phyloP scores from a whole-genome alignment of 1,140 invertebrate genomes.

The Ceratosolen fusciceps region DNA sequence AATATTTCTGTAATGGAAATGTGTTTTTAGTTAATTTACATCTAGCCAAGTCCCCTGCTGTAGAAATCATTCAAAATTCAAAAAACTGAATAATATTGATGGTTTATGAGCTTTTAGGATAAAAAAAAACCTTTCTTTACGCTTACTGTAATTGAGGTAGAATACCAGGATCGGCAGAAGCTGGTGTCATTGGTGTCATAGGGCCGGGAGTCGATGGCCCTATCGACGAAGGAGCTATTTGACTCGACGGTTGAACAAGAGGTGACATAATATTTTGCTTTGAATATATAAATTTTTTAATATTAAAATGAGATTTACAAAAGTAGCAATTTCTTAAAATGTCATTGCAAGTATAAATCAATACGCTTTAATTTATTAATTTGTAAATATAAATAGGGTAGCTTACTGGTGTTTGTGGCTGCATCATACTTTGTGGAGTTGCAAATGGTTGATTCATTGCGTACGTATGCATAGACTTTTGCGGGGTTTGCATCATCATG shows the following conservation, averaged over 20 bases:
- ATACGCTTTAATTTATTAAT: slow-evolving; percentile 33
- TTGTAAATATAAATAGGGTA: slow-evolving; percentile 27
- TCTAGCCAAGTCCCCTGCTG: no score
- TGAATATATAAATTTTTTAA: slow-evolving; percentile 45
- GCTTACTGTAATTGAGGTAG: slow-evolving; percentile 94
- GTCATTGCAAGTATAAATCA: slow-evolving; percentile 9
- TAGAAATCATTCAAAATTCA: no score
- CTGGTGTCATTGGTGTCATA: slow-evolving; percentile 95
- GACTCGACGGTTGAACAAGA: slow-evolving; percentile 76
- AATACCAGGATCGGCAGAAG: slow-evolving; percentile 93
- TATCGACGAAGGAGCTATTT: slow-evolving; percentile 73
- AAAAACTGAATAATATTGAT: no score
- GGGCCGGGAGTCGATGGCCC: slow-evolving; percentile 84
- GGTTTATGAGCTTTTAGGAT: no score
- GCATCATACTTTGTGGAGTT: slow-evolving; percentile 84
- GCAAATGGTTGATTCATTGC: slow-evolving; percentile 76
- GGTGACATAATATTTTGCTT: slow-evolving; percentile 90
- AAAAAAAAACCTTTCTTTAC: neutral
- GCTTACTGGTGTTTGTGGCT: slow-evolving; percentile 87
- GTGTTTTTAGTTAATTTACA: slow-evolving; percentile 32
- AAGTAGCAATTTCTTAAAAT: neutral
- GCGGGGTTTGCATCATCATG: slow-evolving; percentile 75
- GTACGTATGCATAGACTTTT: slow-evolving; percentile 81
- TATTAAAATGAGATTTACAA: slow-evolving; percentile 19
- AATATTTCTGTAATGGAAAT: slow-evolving; percentile 83